phyloP scores from a whole-genome alignment of 2,888 invertebrate genomes.

The Tethea ocularis region DNA sequence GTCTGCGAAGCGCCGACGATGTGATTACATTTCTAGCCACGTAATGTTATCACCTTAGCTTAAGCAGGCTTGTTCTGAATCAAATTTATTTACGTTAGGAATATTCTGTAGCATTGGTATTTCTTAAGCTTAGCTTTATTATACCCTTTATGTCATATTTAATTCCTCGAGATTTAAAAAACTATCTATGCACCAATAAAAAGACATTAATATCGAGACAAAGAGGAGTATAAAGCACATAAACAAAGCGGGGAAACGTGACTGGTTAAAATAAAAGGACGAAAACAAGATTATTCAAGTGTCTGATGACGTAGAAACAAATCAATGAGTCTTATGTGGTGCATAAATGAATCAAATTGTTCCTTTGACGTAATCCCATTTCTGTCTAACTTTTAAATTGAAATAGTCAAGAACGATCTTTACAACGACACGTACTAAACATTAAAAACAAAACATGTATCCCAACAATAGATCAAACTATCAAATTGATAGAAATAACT shows the following conservation, averaged over 20 bases:
- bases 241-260: too few species aligned
- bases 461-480: too few species aligned
- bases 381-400: too few species aligned
- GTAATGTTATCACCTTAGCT: constrained; percentile 52
- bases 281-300: constrained; percentile 19
- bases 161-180: too few species aligned
- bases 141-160: too few species aligned
- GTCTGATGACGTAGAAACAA: constrained; percentile 36
- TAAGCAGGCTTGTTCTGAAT: constrained; percentile 32
- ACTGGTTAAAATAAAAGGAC: neutral
- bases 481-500: neutral
- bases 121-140: too few species aligned
- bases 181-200: too few species aligned
- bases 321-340: constrained; percentile 36
- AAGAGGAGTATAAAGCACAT: neutral
- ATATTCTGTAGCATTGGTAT: constrained; percentile 20
- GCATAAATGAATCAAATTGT: constrained; percentile 40
- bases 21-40: constrained; percentile 62
- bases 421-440: too few species aligned
- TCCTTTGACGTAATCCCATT: neutral
- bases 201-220: neutral
- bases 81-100: constrained; percentile 37
- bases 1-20: constrained; percentile 40
- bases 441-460: too few species aligned
- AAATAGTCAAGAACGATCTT: too few species aligned